phyloP scores from a whole-genome alignment of 1,140 invertebrate species.

The Stegodyphus mimosarum region DNA sequence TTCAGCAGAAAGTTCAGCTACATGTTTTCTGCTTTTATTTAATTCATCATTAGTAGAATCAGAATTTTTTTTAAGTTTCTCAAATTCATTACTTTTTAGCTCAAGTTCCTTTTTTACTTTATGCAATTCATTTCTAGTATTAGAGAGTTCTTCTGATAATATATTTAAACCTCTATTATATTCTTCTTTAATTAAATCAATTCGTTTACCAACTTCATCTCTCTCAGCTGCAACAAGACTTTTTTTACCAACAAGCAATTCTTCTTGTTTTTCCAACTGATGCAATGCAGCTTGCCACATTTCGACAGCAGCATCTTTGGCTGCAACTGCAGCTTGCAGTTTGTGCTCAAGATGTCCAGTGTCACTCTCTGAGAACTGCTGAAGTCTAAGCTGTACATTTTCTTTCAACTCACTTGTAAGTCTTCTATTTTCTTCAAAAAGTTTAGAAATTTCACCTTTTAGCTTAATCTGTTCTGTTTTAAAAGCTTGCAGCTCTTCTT shows the following conservation, averaged over 20 bases:
- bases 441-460: slow-evolving; percentile 14
- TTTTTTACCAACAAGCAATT: slow-evolving; percentile 21
- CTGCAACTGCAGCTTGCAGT: not conserved
- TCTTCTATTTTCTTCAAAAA: slow-evolving; percentile 28
- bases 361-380: slow-evolving; percentile 11
- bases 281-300: slow-evolving; percentile 40
- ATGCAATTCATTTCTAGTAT: not conserved
- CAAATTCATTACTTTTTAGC: not conserved
- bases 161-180: slow-evolving; percentile 33
- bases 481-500: slow-evolving; percentile 11
- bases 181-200: slow-evolving; percentile 32
- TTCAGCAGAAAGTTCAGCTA: not conserved
- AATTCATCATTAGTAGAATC: not conserved
- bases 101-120: not conserved
- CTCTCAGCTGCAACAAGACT: slow-evolving; percentile 26
- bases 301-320: slow-evolving; percentile 25
- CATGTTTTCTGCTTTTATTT: too few species aligned
- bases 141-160: slow-evolving; percentile 18
- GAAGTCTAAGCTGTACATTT: not conserved
- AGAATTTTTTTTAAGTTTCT: not conserved
- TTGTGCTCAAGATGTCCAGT: slow-evolving; percentile 7
- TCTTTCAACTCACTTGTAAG: slow-evolving; percentile 32
- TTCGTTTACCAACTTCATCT: slow-evolving; percentile 6
- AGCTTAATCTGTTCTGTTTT: slow-evolving; percentile 26
- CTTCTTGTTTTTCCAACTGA: slow-evolving; percentile 29